Percentiles rank a stretch among this genome's conserved stretches.
These are phyloP conservation scores for Acronicta leporina DNA, from an alignment of 2,888 invertebrate genomes.

Conservation along the genomic window DNA sequence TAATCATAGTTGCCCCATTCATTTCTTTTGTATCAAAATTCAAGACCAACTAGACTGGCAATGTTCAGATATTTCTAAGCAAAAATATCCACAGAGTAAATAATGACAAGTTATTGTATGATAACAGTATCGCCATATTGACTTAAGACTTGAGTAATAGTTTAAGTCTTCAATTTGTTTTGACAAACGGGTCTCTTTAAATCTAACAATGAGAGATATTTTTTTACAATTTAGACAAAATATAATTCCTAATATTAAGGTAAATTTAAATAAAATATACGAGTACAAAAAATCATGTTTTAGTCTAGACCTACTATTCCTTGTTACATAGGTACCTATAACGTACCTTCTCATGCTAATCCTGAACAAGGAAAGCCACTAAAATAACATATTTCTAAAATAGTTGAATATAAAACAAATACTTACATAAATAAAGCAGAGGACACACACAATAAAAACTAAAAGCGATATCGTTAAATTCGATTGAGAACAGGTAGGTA, in stretches of 20 bases:
- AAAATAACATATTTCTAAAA: too few species aligned
- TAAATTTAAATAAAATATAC: conserved; percentile 9
- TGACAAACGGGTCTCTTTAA: not conserved
- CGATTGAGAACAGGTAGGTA: conserved; percentile 77
- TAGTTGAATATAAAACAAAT: not conserved
- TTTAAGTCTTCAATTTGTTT: not conserved
- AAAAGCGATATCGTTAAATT: conserved; percentile 70
- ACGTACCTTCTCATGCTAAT: too few species aligned
- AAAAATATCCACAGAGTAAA: not conserved
- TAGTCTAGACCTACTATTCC: not conserved
- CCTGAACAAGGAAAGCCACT: too few species aligned
- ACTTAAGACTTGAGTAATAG: not conserved
- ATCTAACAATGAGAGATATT: conserved; percentile 1
- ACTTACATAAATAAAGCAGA: conserved; percentile 39
- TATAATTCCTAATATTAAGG: conserved; percentile 21
- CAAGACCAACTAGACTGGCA: conserved; percentile 22
- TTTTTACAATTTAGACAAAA: conserved; percentile 24
- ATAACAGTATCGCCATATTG: conserved; percentile 7
- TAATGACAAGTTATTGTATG: not conserved
- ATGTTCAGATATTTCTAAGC: not conserved
- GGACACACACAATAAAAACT: conserved; percentile 58
- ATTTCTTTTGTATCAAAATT: conserved; percentile 64
- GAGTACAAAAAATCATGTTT: not conserved
- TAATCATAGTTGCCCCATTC: conserved; percentile 69
- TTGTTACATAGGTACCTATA: too few species aligned